A percentile compares a stretch with the other conserved stretches of the same genome.
phyloP scores from a whole-genome alignment of 1,140 invertebrate species.

The Papilio aristodemus region DNA sequence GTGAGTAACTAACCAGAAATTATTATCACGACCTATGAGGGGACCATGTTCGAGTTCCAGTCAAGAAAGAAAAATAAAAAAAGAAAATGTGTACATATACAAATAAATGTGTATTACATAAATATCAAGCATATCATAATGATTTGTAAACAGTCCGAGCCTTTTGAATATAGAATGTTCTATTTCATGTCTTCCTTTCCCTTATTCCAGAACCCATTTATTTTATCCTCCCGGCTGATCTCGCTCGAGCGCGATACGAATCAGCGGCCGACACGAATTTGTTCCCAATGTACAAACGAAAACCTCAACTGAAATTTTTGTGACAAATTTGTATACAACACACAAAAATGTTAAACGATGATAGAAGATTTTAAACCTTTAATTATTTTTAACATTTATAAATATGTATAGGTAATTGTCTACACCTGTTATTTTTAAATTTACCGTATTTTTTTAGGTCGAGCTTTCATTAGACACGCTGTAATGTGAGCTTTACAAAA shows the following conservation, averaged over 20 bases:
- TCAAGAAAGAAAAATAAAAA: too few species aligned
- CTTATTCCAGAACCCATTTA: conserved; percentile 11
- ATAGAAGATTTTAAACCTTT: too few species aligned
- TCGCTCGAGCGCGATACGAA: background rate
- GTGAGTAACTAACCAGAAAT: too few species aligned
- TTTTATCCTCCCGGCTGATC: conserved; percentile 11
- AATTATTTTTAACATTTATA: too few species aligned
- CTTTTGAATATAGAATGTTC: background rate
- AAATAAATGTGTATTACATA: too few species aligned
- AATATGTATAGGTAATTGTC: too few species aligned
- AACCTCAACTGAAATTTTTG: background rate
- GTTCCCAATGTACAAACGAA: background rate
- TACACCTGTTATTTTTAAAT: background rate
- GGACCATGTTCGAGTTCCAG: too few species aligned
- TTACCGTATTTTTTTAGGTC: background rate
- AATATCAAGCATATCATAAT: too few species aligned
- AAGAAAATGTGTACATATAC: too few species aligned
- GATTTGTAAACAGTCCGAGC: background rate
- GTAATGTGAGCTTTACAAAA: conserved; percentile 17
- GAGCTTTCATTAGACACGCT: conserved; percentile 1
- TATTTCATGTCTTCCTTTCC: conserved; percentile 1
- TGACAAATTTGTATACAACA: too few species aligned
- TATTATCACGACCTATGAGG: too few species aligned
- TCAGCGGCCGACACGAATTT: conserved; percentile 15
- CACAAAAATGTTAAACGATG: too few species aligned